These are phyloP conservation scores for Orthonyx spaldingii DNA, from an alignment of 2,113 vertebrate genomes.

Conservation along the genomic window DNA sequence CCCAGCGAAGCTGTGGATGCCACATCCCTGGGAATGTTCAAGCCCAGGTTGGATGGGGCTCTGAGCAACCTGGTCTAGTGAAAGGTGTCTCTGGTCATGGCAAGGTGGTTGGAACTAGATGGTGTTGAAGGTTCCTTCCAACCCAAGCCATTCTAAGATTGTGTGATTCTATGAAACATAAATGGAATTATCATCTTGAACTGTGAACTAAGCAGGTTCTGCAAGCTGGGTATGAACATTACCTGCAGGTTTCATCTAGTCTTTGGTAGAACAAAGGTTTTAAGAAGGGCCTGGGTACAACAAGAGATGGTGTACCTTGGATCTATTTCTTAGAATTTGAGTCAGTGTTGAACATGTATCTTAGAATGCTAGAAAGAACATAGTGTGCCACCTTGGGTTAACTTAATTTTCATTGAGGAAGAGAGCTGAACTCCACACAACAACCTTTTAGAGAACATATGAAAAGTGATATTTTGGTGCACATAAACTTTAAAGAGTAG, in stretches of 20 bases:
- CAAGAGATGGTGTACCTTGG: background rate
- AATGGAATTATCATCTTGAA: background rate
- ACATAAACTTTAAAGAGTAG: background rate
- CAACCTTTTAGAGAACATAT: background rate
- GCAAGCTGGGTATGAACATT: background rate
- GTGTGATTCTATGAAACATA: background rate
- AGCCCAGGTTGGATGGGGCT: background rate
- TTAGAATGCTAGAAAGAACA: background rate
- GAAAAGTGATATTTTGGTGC: background rate
- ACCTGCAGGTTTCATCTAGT: background rate
- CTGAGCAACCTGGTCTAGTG: background rate
- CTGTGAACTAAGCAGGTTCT: background rate
- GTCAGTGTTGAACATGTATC: background rate
- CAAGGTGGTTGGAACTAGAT: background rate
- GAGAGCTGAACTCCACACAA: background rate
- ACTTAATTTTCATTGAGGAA: background rate
- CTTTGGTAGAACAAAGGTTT: background rate
- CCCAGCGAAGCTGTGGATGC: background rate
- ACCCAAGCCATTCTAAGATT: background rate
- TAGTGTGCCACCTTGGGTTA: background rate
- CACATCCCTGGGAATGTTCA: background rate
- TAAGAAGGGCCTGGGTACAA: background rate
- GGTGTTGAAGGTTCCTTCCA: background rate
- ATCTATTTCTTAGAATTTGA: background rate
- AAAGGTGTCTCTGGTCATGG: background rate